phyloP scores from a whole-genome alignment of 2,113 vertebrate genomes.

The Petrocephalus zakoni region DNA sequence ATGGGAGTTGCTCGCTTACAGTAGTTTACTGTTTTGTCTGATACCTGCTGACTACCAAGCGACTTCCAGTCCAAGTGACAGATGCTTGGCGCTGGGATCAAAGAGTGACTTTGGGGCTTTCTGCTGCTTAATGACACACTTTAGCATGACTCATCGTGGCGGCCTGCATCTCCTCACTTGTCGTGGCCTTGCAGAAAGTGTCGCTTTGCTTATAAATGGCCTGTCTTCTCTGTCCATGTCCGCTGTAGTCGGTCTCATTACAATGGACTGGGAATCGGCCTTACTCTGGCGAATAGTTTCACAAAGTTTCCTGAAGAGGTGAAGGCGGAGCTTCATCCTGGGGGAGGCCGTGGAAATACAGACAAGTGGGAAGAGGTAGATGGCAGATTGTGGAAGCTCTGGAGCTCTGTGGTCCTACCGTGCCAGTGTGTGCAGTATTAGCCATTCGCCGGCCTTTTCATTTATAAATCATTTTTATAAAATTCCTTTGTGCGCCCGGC shows the following conservation, averaged over 20 bases:
- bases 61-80: background rate
- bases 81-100: background rate
- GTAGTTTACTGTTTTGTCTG: background rate
- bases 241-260: background rate
- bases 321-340: background rate
- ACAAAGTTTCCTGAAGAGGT: background rate
- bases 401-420: background rate
- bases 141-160: background rate
- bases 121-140: background rate
- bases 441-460: background rate
- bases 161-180: background rate
- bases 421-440: background rate
- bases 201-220: background rate
- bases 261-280: background rate
- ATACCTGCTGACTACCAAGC: background rate
- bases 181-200: background rate
- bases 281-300: background rate
- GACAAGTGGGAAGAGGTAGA: background rate
- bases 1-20: background rate
- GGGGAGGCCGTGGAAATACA: background rate
- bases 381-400: background rate
- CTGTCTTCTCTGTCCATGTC: background rate
- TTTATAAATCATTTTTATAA: background rate
- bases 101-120: background rate
- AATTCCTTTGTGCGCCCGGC: background rate